Percentiles rank a stretch among this genome's conserved stretches.
phyloP scores from a whole-genome alignment of 1,140 invertebrate species.

The Pogonognathellus flavescens region DNA sequence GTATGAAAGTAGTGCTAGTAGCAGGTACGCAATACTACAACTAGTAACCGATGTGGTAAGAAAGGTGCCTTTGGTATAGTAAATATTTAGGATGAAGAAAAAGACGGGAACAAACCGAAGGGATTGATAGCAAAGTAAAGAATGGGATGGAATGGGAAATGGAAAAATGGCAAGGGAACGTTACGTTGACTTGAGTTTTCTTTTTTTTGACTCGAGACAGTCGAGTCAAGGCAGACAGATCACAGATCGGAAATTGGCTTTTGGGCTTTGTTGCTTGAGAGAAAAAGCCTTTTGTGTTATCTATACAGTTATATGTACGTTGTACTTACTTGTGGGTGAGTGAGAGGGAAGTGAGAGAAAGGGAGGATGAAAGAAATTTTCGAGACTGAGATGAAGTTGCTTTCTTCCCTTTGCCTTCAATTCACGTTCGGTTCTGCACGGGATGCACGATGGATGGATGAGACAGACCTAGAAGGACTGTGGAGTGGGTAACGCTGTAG shows the following conservation, averaged over 20 bases:
- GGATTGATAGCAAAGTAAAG: slow-evolving; percentile 13
- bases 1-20: no score
- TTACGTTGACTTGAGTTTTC: slow-evolving; percentile 24
- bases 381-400: slow-evolving; percentile 44
- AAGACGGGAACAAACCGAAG: background rate
- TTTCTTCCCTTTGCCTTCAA: slow-evolving; percentile 42
- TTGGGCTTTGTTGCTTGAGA: slow-evolving; percentile 53
- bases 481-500: background rate
- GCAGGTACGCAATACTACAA: background rate
- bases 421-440: slow-evolving; percentile 28
- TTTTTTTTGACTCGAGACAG: slow-evolving; percentile 6
- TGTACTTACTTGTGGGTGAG: slow-evolving; percentile 20
- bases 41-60: background rate
- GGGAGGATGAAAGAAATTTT: slow-evolving; percentile 36
- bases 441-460: slow-evolving; percentile 18
- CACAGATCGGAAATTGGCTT: slow-evolving; percentile 57
- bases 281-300: slow-evolving; percentile 2
- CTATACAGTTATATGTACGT: slow-evolving; percentile 26
- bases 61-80: background rate
- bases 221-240: slow-evolving; percentile 49
- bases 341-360: slow-evolving; percentile 24
- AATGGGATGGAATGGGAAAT: slow-evolving; percentile 32
- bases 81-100: background rate
- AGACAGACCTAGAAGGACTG: slow-evolving; percentile 1
- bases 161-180: slow-evolving; percentile 42